These are phyloP conservation scores for Pammene fasciana DNA, from an alignment of 2,888 invertebrate genomes.

Conservation along the genomic window DNA sequence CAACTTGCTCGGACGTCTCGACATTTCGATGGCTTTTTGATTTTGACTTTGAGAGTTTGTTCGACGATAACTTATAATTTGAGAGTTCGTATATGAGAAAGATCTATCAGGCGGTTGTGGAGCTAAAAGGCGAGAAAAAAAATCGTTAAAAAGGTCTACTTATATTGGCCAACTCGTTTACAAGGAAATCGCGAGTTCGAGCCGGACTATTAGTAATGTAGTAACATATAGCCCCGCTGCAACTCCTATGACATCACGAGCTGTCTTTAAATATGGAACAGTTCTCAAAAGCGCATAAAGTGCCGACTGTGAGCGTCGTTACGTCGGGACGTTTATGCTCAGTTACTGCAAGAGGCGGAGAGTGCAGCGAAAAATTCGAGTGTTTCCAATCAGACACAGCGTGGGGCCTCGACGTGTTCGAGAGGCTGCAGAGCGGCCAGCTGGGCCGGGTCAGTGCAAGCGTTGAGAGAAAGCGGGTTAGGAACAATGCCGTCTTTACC, in stretches of 20 bases:
- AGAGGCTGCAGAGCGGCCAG: conserved; percentile 58
- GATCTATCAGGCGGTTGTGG: no score
- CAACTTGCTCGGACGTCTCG: no score
- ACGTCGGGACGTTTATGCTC: conserved; percentile 32
- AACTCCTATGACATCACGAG: not conserved
- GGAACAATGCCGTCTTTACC: no score
- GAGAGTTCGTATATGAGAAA: no score
- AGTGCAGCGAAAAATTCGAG: conserved; percentile 44
- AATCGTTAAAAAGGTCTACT: no score
- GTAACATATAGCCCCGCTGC: not conserved
- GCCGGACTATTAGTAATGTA: no score
- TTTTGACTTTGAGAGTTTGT: no score
- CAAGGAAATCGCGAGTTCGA: no score
- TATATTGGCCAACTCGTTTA: no score
- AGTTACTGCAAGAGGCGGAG: conserved; percentile 30
- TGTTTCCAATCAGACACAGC: conserved; percentile 48
- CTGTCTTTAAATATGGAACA: conserved; percentile 8
- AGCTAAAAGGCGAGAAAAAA: no score
- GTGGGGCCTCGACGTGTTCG: conserved; percentile 56
- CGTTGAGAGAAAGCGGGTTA: conserved; percentile 2
- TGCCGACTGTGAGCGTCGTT: conserved; percentile 21
- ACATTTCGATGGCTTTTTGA: no score
- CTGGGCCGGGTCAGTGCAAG: conserved; percentile 43
- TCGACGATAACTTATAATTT: no score
- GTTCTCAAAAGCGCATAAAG: conserved; percentile 18